phyloP scores from a whole-genome alignment of 2,113 vertebrate species.

The Apus apus region DNA sequence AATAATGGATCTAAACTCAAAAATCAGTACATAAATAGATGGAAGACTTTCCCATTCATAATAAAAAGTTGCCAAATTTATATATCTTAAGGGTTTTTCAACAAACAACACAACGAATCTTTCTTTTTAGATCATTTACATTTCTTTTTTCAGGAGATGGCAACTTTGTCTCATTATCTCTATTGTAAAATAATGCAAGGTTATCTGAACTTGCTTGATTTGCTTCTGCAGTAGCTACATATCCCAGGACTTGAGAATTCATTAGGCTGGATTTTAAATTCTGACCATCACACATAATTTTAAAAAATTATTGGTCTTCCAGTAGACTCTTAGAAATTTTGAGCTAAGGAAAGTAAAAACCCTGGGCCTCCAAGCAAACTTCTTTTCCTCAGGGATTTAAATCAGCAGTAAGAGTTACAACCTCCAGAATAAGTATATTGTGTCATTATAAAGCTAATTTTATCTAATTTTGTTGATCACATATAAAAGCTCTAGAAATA shows the following conservation, averaged over 20 bases:
- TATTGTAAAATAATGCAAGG: background rate
- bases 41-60: background rate
- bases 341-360: background rate
- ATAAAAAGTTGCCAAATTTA: background rate
- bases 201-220: background rate
- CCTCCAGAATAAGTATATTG: background rate
- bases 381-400: background rate
- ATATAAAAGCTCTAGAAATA: background rate
- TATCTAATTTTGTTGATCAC: background rate
- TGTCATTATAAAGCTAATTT: background rate
- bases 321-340: background rate
- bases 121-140: too few species aligned
- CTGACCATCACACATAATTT: background rate
- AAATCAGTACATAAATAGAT: background rate
- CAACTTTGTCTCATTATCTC: background rate
- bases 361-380: background rate
- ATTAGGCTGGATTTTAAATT: background rate
- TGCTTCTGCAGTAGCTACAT: background rate
- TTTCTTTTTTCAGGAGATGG: background rate
- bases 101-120: background rate
- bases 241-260: background rate
- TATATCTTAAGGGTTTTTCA: background rate
- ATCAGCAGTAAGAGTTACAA: background rate
- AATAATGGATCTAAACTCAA: background rate
- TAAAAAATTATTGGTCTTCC: fast-evolving